Percentiles rank a stretch among this genome's conserved stretches.
These are phyloP conservation scores for Hyposmocoma kahamanoa DNA, from an alignment of 1,140 invertebrate species.

Conservation along the genomic window DNA sequence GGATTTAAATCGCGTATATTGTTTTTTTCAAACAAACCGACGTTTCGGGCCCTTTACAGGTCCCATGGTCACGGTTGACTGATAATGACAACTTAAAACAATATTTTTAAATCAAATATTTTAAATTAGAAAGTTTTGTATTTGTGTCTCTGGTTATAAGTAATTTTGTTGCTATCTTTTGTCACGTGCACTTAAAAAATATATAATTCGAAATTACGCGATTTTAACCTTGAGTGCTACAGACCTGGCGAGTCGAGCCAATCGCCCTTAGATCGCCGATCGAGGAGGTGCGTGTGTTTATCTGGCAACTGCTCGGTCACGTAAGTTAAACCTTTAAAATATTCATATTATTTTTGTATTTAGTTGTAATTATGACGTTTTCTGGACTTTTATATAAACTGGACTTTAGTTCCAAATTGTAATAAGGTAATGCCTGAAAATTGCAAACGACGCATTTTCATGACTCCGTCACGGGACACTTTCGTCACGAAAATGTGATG, in stretches of 20 bases:
- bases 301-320: neutral
- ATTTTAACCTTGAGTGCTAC: too few relatives aligned
- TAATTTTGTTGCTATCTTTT: too few relatives aligned
- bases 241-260: neutral
- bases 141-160: too few relatives aligned
- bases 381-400: neutral
- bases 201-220: too few relatives aligned
- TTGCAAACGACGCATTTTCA: neutral
- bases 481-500: neutral
- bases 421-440: neutral
- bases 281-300: constrained; percentile 8
- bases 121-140: too few relatives aligned
- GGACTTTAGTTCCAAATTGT: neutral
- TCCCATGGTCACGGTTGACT: too few relatives aligned
- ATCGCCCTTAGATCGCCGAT: neutral
- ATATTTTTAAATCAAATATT: too few relatives aligned
- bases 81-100: too few relatives aligned
- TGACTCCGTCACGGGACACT: neutral
- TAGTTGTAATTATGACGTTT: neutral
- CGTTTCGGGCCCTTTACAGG: too few relatives aligned
- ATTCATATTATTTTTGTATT: neutral
- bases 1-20: too few relatives aligned
- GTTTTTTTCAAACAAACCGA: too few relatives aligned
- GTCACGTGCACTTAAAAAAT: too few relatives aligned
- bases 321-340: constrained; percentile 2